Base-by-base conservation (phyloP, 2,888 invertebrate species). In the Papilio demoleus region DNA sequence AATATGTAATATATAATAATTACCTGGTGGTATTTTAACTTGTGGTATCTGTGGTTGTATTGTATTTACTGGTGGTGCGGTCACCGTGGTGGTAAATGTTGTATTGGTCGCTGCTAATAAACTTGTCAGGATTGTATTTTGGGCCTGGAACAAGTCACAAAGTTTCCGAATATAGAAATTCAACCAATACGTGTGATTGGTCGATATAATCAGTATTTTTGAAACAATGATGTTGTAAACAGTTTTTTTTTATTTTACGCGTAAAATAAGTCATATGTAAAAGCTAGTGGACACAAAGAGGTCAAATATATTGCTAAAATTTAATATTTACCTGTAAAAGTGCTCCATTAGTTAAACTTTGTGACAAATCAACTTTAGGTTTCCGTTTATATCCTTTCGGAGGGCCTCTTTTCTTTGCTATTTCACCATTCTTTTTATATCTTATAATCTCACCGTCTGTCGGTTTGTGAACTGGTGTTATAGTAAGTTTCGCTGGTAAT, bases 381-480 rank as follows among this genome's bases (percentile, higher is more conserved):
- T 92, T 92, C 68, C 92, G 76, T 50, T 92, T 92, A 70, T 92
- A 92, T 0, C 92, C 92, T 68, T 92, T 92, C 0, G 92, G 92
- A 0, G 92, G 92, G 0, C 92, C 92, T 47, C 92, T 75, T 63
- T 92, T 92, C 77, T 92, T 92, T 0, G 92, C 92, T 0, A 92
- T 75, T 56, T 92, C 92, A 0, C 92, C 92, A 79, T 92, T 92
- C 69, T 92, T 92, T 75, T 92, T 92, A 74, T 92, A 92, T 71
- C 91, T 78, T 0, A 92, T 83, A 1, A 90, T 73, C 47, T 88
- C 89, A 0, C 86, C 88, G 0, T 79, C 75, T n/a, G 79, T 77
- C 0, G 79, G 76, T 0, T 79, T 77, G 2, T 81, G 79, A 0
- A 90, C 87, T 0, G 90, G 90, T 1, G 89, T 88, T 31, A 91